phyloP scores from a whole-genome alignment of 2,888 invertebrate species.

The Erebia ligea region DNA sequence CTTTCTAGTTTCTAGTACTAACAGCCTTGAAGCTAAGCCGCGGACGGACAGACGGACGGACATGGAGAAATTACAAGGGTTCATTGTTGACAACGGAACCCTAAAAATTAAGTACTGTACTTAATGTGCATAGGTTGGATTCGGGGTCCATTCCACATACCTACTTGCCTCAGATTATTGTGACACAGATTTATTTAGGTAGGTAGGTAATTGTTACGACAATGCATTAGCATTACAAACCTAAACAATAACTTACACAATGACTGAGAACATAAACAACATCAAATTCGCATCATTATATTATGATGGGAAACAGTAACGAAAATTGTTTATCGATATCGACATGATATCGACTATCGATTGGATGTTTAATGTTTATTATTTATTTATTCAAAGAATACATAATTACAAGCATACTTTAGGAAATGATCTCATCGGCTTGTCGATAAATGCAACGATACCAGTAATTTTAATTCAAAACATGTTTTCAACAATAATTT shows the following conservation, averaged over 20 bases:
- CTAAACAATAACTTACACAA: slow-evolving; percentile 9
- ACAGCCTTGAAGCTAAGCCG: too few species aligned
- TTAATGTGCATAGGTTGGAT: too few species aligned
- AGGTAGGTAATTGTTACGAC: not conserved
- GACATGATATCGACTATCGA: slow-evolving; percentile 12
- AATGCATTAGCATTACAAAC: not conserved
- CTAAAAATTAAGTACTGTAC: too few species aligned
- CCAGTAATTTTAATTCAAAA: not conserved
- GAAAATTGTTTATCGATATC: slow-evolving; percentile 26
- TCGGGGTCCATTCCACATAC: too few species aligned
- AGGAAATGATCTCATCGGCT: slow-evolving; percentile 35
- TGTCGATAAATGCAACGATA: slow-evolving; percentile 14
- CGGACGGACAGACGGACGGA: too few species aligned
- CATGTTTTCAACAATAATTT: not conserved
- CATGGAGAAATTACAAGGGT: too few species aligned
- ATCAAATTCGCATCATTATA: slow-evolving; percentile 11
- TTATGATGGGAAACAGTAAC: slow-evolving; percentile 4
- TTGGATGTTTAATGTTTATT: slow-evolving; percentile 22
- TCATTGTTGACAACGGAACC: too few species aligned
- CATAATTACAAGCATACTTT: not conserved
- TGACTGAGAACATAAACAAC: slow-evolving; percentile 5
- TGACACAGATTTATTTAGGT: not conserved
- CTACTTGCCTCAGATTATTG: not conserved
- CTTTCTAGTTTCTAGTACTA: too few species aligned
- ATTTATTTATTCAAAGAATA: slow-evolving; percentile 28